Percentiles rank a stretch among this genome's conserved stretches.
Evolutionary conservation across 1,140 invertebrate genomes (phyloP).

Genomic region (Helicoverpa armigera): DNA sequence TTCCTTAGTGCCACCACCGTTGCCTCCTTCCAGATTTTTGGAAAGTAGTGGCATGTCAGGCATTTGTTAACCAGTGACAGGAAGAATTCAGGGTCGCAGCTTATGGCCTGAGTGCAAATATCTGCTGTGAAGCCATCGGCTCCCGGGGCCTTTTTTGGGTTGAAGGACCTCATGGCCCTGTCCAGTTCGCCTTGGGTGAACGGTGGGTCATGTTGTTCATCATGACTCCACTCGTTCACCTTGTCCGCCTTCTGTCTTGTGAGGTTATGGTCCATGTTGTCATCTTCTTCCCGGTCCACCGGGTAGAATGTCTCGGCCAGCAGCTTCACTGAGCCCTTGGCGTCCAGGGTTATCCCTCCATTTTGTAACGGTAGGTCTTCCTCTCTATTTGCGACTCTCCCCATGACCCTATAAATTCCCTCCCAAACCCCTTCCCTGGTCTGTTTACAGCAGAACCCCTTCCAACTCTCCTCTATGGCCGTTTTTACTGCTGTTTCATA

Average conservation of each 20-base stretch:
- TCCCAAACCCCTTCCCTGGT: constrained; percentile 47
- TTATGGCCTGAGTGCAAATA: constrained; percentile 14
- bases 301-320: constrained; percentile 44
- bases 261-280: constrained; percentile 18
- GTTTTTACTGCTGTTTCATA: constrained; percentile 26
- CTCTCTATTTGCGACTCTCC: constrained; percentile 7
- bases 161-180: constrained; percentile 13
- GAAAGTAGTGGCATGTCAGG: constrained; percentile 21
- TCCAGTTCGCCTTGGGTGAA: constrained; percentile 38
- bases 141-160: constrained; percentile 54
- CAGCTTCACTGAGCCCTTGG: constrained; percentile 3
- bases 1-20: constrained; percentile 42
- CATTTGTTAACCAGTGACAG: constrained; percentile 32
- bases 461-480: constrained; percentile 41
- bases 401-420: constrained; percentile 47
- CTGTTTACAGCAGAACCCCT: constrained; percentile 42
- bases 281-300: neutral
- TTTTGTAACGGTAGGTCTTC: constrained; percentile 32
- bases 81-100: neutral
- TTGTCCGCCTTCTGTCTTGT: constrained; percentile 15
- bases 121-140: constrained; percentile 42
- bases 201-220: constrained; percentile 38
- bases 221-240: constrained; percentile 13
- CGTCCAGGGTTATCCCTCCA: neutral
- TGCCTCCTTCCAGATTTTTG: constrained; percentile 48